Evolutionary conservation across 2,888 invertebrate species (phyloP), one percentile per base, ranked within the genome.

Genomic region (Ophioninae sp.): DNA sequence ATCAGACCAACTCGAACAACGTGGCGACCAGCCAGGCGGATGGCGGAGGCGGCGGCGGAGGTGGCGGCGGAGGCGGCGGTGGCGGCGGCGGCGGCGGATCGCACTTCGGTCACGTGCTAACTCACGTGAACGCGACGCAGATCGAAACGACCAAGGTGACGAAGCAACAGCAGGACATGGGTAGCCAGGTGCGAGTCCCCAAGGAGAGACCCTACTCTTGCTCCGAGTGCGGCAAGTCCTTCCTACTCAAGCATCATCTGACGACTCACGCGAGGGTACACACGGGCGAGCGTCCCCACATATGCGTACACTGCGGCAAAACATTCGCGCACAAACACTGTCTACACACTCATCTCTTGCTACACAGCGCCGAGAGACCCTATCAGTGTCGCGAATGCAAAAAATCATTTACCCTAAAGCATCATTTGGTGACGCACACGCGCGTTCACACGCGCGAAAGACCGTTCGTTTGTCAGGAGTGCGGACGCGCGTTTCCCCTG

Each of bases 341-440:
- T 93, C 94, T 97, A 85, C 97, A 97, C 91, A 97, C 97, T 39
- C 97, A 97, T 93, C 94, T 97, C 87, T 92, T 97, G 90, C 93
- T 97, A 87, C 97, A 97, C 92, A 96, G 96, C 61, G 96, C 96
- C 51, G 96, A 97, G 87, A 94, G 97, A 87, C 97, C 97, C 64
- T 97, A 96, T 93, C 95, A 97, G 91, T 97, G 97, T 91, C 95
- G 95, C 85, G 97, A 97, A 93, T 97, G 97, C 93, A 97, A 97
- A 93, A 97, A 97, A 94, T 96, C 97, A 83, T 97, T 97, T 90
- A 97, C 97, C 0, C 93, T 97, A 82, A 97, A 97, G 91, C 97
- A 97, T 93, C 97, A 97, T 93, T 94, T 97, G 88, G 95, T 97
- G 83, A 96, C 97, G 84, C 97, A 97, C 93, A 95, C 96, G 17